Percentiles rank a stretch among this genome's conserved stretches.
phyloP scores from a whole-genome alignment of 2,888 invertebrate species.

The Thecophora atra region DNA sequence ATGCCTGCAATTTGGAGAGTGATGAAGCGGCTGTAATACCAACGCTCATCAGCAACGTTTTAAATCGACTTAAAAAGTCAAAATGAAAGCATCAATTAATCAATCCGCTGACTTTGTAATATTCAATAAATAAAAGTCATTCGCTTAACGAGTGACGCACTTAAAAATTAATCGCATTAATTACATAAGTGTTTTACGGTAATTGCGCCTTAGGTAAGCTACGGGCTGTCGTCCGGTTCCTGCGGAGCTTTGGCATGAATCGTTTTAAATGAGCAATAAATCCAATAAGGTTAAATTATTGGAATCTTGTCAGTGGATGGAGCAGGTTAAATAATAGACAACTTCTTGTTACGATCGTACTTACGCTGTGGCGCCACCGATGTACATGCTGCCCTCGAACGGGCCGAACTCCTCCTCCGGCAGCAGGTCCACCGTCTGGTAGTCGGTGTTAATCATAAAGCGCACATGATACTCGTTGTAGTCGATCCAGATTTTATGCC shows the following conservation, averaged over 20 bases:
- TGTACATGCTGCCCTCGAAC: constrained; percentile 93
- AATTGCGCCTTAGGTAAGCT: constrained; percentile 46
- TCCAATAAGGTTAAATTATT: neutral
- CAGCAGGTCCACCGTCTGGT: constrained; percentile 85
- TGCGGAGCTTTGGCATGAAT: neutral
- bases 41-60: neutral
- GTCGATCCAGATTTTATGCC: constrained; percentile 97
- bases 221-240: neutral
- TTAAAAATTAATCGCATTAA: constrained; percentile 50
- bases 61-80: constrained; percentile 22
- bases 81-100: constrained; percentile 24
- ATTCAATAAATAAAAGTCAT: constrained; percentile 23
- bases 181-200: constrained; percentile 52
- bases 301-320: neutral
- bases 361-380: constrained; percentile 92
- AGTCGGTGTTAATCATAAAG: constrained; percentile 91
- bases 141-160: constrained; percentile 12
- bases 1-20: neutral
- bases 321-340: neutral
- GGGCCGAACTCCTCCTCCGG: constrained; percentile 90
- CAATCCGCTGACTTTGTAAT: constrained; percentile 19
- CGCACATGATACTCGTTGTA: constrained; percentile 93
- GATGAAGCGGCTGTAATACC: neutral
- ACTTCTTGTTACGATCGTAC: constrained; percentile 60
- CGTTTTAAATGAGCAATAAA: constrained; percentile 3